Percentiles rank a stretch among this genome's conserved stretches.
phyloP scores from a whole-genome alignment of 1,140 invertebrate species.

The Drosophila parvula region DNA sequence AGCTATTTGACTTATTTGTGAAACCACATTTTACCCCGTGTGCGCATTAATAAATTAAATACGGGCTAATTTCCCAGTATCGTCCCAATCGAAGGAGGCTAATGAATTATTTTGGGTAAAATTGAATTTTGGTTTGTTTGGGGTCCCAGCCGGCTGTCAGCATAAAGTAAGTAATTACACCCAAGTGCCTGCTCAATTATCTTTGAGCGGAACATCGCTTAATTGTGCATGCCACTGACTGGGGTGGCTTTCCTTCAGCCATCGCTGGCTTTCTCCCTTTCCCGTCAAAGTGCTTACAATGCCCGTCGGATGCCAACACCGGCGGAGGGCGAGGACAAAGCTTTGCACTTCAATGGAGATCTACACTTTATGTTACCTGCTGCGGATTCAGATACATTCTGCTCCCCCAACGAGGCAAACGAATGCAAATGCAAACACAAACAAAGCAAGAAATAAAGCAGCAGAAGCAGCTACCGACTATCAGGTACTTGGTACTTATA shows the following conservation, averaged over 20 bases:
- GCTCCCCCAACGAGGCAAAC: slow-evolving; percentile 22
- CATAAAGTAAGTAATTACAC: slow-evolving; percentile 82
- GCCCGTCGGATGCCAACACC: slow-evolving; percentile 6
- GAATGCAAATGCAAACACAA: slow-evolving; percentile 49
- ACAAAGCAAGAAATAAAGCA: slow-evolving; percentile 9
- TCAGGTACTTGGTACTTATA: not conserved
- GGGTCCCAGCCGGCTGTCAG: slow-evolving; percentile 46
- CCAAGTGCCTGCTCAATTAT: slow-evolving; percentile 84
- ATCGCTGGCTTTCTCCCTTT: not conserved
- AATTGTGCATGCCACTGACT: slow-evolving; percentile 63
- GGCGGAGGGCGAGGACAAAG: slow-evolving; percentile 51
- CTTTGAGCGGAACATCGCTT: slow-evolving; percentile 71
- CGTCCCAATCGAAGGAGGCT: slow-evolving; percentile 29
- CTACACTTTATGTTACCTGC: slow-evolving; percentile 22
- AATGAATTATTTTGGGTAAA: slow-evolving; percentile 65
- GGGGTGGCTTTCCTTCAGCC: slow-evolving; percentile 19
- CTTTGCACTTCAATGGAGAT: slow-evolving; percentile 62
- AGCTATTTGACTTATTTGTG: slow-evolving; percentile 60
- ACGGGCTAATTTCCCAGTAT: slow-evolving; percentile 44
- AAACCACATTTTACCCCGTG: slow-evolving; percentile 37
- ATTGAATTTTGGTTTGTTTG: slow-evolving; percentile 63
- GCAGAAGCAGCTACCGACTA: not conserved
- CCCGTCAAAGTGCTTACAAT: slow-evolving; percentile 7
- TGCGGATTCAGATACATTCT: slow-evolving; percentile 23
- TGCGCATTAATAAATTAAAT: slow-evolving; percentile 38